Base-by-base conservation (phyloP, 2,888 invertebrate genomes). In the Tortrix viridana region DNA sequence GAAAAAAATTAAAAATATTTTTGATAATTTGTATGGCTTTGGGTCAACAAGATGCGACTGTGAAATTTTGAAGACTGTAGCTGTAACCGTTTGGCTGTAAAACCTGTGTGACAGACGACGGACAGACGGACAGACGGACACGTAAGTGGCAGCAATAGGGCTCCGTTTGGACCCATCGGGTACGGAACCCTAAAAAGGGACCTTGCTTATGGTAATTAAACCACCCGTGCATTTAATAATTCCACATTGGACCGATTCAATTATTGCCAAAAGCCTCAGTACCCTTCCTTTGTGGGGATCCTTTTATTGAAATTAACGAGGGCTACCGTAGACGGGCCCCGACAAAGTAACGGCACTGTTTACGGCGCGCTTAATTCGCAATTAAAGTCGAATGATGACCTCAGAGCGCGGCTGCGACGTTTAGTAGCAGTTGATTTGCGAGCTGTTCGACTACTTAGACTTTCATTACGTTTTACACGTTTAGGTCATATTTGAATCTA, bases 281-380 rank as follows among this genome's bases (percentile, higher is more conserved):
- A 63, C 62, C 63, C 52, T 65, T 65, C 59, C 65, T 65, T 65
- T 66, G 66, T 65, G 61, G 56, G 63, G 53, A 59, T 60, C 54
- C 70, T 68, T 70, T 75, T 73, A 76, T 74, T 72, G 71, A 74
- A 74, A 76, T 75, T 75, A 76, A 77, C 74, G 72, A 73, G 70
- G 59, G 65, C 62, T 65, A 56, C 65, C 65, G 66, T 67, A 69
- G 71, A 69, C 72, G 71, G 68, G 68, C 65, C 68, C 70, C 68
- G 67, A 61, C 67, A 63, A 67, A 69, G 63, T 63, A 55, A 70
- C 66, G 67, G 66, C 62, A 69, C 72, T 71, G 69, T 73, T 75
- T 74, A 73, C 65, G 68, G 70, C 69, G 67, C 66, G 56, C 64
- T 60, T 69, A 71, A 74, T 71, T 70, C 69, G 68, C 65, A 69